These are phyloP conservation scores for Drosophila tsacasi DNA, from an alignment of 1,140 invertebrate genomes.

Conservation along the genomic window DNA sequence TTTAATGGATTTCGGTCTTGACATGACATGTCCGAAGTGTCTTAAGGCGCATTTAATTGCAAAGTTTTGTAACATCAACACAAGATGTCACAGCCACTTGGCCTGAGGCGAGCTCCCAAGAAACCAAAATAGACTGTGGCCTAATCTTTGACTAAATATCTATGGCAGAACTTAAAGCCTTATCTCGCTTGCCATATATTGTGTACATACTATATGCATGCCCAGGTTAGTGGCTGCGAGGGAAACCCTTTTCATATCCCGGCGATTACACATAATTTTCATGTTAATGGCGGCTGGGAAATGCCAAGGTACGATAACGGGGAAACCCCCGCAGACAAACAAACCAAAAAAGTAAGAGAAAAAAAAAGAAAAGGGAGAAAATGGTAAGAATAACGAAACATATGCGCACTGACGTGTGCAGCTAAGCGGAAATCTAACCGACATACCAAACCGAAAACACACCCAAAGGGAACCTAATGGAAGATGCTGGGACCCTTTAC, in stretches of 20 bases:
- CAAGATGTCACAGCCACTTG: slow-evolving; percentile 32
- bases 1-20: slow-evolving; percentile 78
- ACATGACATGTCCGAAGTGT: slow-evolving; percentile 55
- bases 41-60: slow-evolving; percentile 70
- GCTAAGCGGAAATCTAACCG: slow-evolving; percentile 52
- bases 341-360: slow-evolving; percentile 6
- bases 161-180: slow-evolving; percentile 19
- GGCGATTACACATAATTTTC: slow-evolving; percentile 60
- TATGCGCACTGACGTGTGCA: slow-evolving; percentile 42
- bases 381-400: slow-evolving; percentile 20
- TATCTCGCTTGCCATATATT: slow-evolving; percentile 2
- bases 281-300: slow-evolving; percentile 54
- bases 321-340: slow-evolving; percentile 24
- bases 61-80: slow-evolving; percentile 70
- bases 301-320: slow-evolving; percentile 50
- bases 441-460: slow-evolving; percentile 33
- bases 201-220: not conserved
- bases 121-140: slow-evolving; percentile 12
- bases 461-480: slow-evolving; percentile 24
- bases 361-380: slow-evolving; percentile 6
- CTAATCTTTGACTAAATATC: slow-evolving; percentile 14
- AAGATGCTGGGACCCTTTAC: not conserved
- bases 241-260: slow-evolving; percentile 40
- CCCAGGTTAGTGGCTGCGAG: slow-evolving; percentile 16
- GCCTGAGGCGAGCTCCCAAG: slow-evolving; percentile 1